phyloP scores from a whole-genome alignment of 2,797 vertebrate genomes.

The Limnodromus scolopaceus region DNA sequence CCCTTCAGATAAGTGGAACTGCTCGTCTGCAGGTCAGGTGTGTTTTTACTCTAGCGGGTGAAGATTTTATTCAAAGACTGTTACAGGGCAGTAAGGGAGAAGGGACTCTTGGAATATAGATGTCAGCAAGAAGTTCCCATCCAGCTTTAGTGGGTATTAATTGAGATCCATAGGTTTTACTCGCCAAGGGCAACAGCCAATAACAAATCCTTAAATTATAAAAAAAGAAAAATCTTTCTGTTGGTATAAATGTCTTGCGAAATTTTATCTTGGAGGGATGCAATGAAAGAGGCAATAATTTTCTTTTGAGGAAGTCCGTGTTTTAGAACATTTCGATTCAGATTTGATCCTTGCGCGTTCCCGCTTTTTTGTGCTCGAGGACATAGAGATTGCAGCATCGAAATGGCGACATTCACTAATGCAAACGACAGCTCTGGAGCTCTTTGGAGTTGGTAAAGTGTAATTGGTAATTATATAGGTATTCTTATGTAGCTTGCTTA shows the following conservation, averaged over 20 bases:
- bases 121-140: background rate
- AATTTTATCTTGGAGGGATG: background rate
- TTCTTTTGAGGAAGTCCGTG: background rate
- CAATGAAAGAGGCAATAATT: background rate
- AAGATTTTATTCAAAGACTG: background rate
- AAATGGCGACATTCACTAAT: background rate
- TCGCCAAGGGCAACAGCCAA: background rate
- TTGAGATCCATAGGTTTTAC: background rate
- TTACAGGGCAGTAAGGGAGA: background rate
- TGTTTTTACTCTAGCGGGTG: background rate
- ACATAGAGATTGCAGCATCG: background rate
- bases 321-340: background rate
- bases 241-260: background rate
- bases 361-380: background rate
- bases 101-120: background rate
- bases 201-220: background rate
- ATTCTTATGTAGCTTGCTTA: background rate
- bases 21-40: background rate
- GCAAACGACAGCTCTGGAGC: background rate
- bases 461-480: background rate
- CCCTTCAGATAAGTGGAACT: background rate
- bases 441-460: background rate
- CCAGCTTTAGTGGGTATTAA: background rate
- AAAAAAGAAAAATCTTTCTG: background rate
- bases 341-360: background rate